These are phyloP conservation scores for Xiphydria camelus DNA, from an alignment of 2,888 invertebrate species.

Conservation along the genomic window DNA sequence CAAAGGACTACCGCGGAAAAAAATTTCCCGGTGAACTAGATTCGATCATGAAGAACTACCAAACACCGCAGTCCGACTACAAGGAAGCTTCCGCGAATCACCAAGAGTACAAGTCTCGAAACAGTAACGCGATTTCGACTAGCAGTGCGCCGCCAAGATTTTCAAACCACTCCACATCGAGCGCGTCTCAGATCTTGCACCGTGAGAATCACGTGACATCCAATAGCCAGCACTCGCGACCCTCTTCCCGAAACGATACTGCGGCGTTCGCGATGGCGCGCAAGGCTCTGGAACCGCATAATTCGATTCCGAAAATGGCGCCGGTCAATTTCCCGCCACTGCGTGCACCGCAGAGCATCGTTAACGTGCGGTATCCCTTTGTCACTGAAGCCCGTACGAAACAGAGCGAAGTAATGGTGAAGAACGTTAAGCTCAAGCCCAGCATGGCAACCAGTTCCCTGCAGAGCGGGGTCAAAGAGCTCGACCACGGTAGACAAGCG, in stretches of 20 bases:
- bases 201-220: conserved; percentile 25
- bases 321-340: conserved; percentile 43
- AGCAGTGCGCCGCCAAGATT: conserved; percentile 27
- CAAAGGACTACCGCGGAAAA: conserved; percentile 33
- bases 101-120: conserved; percentile 32
- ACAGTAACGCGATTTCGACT: conserved; percentile 17
- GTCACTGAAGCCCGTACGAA: conserved; percentile 43
- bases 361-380: conserved; percentile 43
- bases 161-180: conserved; percentile 21
- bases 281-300: conserved; percentile 36
- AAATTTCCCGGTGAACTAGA: conserved; percentile 32
- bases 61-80: conserved; percentile 21
- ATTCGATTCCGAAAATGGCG: conserved; percentile 31
- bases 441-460: conserved; percentile 27
- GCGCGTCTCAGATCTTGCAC: conserved; percentile 15
- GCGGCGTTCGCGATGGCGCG: conserved; percentile 26
- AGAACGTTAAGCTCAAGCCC: conserved; percentile 20
- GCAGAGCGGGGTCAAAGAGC: conserved; percentile 33
- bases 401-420: conserved; percentile 14
- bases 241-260: conserved; percentile 27
- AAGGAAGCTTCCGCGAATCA: conserved; percentile 23
- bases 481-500: conserved; percentile 31
- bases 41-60: conserved; percentile 31
- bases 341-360: conserved; percentile 43
- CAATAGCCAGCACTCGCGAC: conserved; percentile 21